Conservation (phyloP, 1,140 invertebrate genomes). For the Conus betulinus region DNA sequence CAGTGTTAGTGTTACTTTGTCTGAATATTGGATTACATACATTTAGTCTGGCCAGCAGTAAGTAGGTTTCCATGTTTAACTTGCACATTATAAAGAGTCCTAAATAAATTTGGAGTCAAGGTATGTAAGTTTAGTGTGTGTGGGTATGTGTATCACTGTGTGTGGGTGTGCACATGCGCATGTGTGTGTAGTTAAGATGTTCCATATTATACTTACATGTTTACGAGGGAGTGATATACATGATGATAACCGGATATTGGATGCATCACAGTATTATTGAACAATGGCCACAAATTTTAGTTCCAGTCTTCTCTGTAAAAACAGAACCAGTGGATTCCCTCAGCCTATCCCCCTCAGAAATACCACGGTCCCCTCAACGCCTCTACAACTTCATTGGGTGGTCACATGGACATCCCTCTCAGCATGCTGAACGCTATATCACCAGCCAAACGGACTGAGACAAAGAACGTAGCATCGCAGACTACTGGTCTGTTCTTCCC, state of each 20-base stretch:
- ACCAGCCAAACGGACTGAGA: conserved; percentile 33
- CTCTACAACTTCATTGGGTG: conserved; percentile 36
- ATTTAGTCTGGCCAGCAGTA: no score
- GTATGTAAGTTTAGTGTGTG: background rate
- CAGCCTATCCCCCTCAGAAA: conserved; percentile 18
- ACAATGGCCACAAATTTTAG: no score
- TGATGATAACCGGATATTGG: no score
- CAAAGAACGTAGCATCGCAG: conserved; percentile 65
- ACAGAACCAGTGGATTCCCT: conserved; percentile 43
- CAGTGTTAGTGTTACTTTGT: no score
- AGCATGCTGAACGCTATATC: background rate
- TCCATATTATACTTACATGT: no score
- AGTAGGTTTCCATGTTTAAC: no score
- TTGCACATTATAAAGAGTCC: no score
- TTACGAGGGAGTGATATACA: no score
- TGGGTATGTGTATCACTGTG: background rate
- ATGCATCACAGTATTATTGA: no score
- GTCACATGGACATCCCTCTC: conserved; percentile 26
- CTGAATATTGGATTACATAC: no score
- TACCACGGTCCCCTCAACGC: background rate
- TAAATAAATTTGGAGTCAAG: no score
- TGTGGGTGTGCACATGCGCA: background rate
- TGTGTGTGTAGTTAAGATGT: background rate
- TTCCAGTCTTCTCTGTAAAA: background rate
- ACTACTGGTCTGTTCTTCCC: conserved; percentile 76